Evolutionary conservation across 2,888 invertebrate species (phyloP), one percentile per base, ranked within the genome.

Genomic region (Heliconius charithonia): DNA sequence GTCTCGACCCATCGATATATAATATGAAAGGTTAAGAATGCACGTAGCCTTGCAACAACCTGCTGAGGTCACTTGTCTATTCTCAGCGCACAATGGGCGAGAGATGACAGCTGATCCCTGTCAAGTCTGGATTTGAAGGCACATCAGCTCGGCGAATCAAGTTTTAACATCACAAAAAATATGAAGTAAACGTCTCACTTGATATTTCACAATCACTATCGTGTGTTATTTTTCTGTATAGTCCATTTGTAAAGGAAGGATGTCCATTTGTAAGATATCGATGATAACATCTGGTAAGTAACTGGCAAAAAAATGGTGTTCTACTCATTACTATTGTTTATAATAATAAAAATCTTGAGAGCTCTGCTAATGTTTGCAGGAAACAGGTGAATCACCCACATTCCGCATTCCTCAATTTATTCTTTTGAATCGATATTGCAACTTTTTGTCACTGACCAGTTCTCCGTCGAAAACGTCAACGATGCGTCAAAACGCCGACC

Each of bases 31-130:
- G 90, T 88, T 85, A 86, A 86, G 84, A 77, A 78, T 81, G 78
- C 83, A 78, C 80, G 82, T 83, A 89, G 87, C 93, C 93, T 93
- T 89, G 92, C 85, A 79, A 81, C 83, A 84, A 85, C 85, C 85
- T 85, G 87, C 85, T 85, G 89, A 91, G 93, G 91, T 87, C 90
- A 88, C 87, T 85, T 86, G 90, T 91, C 92, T 89, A 89, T 89
- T 86, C 88, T 85, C 84, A 83, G 85, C 84, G 86, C 88, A 90
- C 91, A 92, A 93, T 93, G 88, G 91, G 86, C 87, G 85, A 82
- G 84, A 90, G 92, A 93, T 93, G 93, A 93, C 92, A 92, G 92
- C 86, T 82, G 92, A 92, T 91, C 76, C 80, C 83, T 83, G 83
- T 80, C 84, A 82, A 81, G 76, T 76, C 76, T 79, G 67, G 67